phyloP scores from a whole-genome alignment of 1,140 invertebrate genomes.

The Monochamus saltuarius region DNA sequence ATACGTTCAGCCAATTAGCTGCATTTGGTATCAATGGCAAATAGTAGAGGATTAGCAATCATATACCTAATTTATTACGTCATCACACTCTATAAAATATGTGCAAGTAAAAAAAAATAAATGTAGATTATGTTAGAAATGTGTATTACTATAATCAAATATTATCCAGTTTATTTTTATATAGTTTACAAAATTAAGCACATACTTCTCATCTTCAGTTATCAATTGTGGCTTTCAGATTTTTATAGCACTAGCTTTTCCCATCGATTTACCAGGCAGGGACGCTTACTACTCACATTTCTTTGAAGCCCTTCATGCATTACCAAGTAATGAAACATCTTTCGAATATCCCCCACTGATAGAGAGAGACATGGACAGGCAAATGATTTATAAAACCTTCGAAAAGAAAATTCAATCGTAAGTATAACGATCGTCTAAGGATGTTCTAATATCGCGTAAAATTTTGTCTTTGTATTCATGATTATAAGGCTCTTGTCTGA shows the following conservation, averaged over 20 bases:
- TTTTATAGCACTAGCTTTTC: slow-evolving; percentile 68
- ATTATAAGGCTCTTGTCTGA: background rate
- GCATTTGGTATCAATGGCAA: no score
- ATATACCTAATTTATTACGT: no score
- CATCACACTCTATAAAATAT: no score
- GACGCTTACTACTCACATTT: slow-evolving; percentile 73
- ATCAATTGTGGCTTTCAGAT: slow-evolving; percentile 25
- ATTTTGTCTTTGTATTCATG: no score
- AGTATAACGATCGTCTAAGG: slow-evolving; percentile 49
- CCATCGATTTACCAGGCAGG: slow-evolving; percentile 66
- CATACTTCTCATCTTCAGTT: no score
- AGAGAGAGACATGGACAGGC: slow-evolving; percentile 36
- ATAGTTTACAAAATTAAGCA: no score
- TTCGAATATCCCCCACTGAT: slow-evolving; percentile 41
- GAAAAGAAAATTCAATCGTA: slow-evolving; percentile 40
- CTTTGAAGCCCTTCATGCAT: slow-evolving; percentile 70
- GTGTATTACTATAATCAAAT: no score
- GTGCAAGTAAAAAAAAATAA: no score
- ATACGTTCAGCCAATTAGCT: no score
- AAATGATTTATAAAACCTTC: slow-evolving; percentile 37
- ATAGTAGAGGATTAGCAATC: no score
- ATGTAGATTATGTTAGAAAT: no score
- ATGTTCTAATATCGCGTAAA: background rate
- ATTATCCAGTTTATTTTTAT: no score
- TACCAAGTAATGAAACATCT: slow-evolving; percentile 54